Evolutionary conservation across 2,113 vertebrate species (phyloP).

Genomic region (Scophthalmus maximus): DNA sequence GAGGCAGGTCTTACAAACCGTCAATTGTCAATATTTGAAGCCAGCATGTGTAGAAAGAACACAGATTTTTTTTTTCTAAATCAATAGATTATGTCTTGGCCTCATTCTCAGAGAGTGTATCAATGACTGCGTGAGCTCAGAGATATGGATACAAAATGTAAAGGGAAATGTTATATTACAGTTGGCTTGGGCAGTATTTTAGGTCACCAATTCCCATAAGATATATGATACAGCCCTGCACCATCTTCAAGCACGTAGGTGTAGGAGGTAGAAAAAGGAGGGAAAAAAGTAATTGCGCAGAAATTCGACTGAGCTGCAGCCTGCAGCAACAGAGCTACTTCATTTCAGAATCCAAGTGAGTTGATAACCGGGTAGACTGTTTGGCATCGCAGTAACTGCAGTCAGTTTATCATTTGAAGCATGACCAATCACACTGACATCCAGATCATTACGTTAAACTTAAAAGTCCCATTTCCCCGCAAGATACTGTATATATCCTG

Average conservation of each 20-base stretch:
- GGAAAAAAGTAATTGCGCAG: conserved; percentile 25
- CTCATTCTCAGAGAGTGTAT: neutral
- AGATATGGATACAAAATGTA: conserved; percentile 12
- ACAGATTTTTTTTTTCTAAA: too few relatives aligned
- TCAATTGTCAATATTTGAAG: too few relatives aligned
- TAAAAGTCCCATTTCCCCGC: conserved; percentile 9
- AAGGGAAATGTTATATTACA: conserved; percentile 24
- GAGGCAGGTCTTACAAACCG: too few relatives aligned
- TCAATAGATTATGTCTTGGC: neutral
- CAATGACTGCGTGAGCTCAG: neutral
- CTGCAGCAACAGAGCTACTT: conserved; percentile 46
- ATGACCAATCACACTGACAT: conserved; percentile 51
- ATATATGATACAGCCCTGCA: conserved; percentile 6
- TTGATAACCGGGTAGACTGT: conserved; percentile 28
- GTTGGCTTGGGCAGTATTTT: conserved; percentile 13
- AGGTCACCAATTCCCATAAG: conserved; percentile 34
- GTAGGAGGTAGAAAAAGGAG: neutral
- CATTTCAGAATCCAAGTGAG: conserved; percentile 26
- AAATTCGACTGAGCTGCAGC: conserved; percentile 43
- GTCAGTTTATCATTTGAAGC: conserved; percentile 32
- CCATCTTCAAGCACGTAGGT: conserved; percentile 30
- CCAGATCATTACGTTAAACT: conserved; percentile 38
- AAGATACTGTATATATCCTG: conserved; percentile 6
- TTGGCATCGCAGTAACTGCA: conserved; percentile 24
- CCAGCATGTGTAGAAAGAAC: too few relatives aligned